Conservation (phyloP, 2,888 invertebrate species). For the Ferrisia virgata region DNA sequence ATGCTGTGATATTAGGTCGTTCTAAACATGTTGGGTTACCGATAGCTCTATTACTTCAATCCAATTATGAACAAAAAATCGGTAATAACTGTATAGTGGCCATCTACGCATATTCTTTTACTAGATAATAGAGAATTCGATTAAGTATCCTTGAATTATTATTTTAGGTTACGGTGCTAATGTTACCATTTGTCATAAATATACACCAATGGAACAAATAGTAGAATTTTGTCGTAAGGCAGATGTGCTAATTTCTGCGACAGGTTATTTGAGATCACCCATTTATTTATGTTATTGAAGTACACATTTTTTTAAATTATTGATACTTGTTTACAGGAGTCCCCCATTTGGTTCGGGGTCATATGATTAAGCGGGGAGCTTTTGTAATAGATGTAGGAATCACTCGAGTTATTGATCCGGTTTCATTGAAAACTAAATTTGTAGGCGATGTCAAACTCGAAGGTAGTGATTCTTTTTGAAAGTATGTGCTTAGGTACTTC, state of each 20-base stretch:
- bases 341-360: constrained; percentile 69
- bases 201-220: constrained; percentile 77
- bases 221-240: constrained; percentile 67
- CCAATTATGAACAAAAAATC: constrained; percentile 60
- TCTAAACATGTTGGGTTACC: constrained; percentile 92
- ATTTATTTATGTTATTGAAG: neutral
- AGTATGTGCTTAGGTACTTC: neutral
- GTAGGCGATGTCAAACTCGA: constrained; percentile 90
- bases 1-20: constrained; percentile 82
- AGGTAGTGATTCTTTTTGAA: constrained; percentile 58
- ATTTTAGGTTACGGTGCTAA: constrained; percentile 76
- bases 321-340: constrained; percentile 58
- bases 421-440: constrained; percentile 66
- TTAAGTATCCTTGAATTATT: too few species aligned
- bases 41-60: constrained; percentile 77
- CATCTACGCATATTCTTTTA: neutral
- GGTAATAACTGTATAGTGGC: constrained; percentile 53
- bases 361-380: constrained; percentile 86
- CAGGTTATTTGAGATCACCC: constrained; percentile 57
- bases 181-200: constrained; percentile 83
- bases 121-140: neutral
- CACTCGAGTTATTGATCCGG: constrained; percentile 64
- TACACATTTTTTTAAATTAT: neutral
- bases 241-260: constrained; percentile 74
- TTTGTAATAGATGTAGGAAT: constrained; percentile 88